Evolutionary conservation across 2,113 vertebrate species (phyloP), one percentile per base, ranked within the genome.

Genomic region (Scortum barcoo): DNA sequence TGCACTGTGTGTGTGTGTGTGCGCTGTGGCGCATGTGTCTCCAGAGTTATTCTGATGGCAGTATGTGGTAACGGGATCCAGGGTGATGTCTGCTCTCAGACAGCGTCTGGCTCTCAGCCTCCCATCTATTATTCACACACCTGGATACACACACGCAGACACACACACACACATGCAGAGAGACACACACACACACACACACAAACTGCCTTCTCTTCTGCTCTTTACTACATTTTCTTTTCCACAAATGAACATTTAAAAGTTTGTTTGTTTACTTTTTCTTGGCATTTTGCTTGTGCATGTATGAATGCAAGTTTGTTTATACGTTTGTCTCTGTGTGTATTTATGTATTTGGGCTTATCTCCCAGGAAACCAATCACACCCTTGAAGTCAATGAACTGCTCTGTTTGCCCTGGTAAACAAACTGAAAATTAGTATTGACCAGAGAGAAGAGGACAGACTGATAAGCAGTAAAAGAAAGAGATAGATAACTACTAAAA

Each of bases 81-180:
- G 84, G 88, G 81, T 83, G 86, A 89, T 87, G 89, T 93, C 87
- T 88, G 83, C 87, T 93, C 89, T 90, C 92, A 92, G 93, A 93
- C 90, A 87, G 62, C 7, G 85, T 93, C 91, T 93, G 91, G 89
- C 89, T 90, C 86, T 91, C 68, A 88, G 77, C 84, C 89, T 81
- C 83, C 78, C 92, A 95, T 95, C 90, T 87, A 95, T 95, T 93
- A 95, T 95, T 95, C 91, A 95, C 94, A 91, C 89, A 91, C 89
- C 84, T 91, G 82, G 72, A 69, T 17, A 22, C 69, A 50, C 86
- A 72, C 65, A 56, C 60, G 13, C 66, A 56, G 22, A 53, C 71
- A 61, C 66, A 58, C 70, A 61, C 65, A 71, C 89, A 94, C 93
- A 90, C 88, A 91, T 88, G 19, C 69, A 53, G 86, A 72, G 63